phyloP scores from a whole-genome alignment of 2,888 invertebrate species.

The Drosophila leonis region DNA sequence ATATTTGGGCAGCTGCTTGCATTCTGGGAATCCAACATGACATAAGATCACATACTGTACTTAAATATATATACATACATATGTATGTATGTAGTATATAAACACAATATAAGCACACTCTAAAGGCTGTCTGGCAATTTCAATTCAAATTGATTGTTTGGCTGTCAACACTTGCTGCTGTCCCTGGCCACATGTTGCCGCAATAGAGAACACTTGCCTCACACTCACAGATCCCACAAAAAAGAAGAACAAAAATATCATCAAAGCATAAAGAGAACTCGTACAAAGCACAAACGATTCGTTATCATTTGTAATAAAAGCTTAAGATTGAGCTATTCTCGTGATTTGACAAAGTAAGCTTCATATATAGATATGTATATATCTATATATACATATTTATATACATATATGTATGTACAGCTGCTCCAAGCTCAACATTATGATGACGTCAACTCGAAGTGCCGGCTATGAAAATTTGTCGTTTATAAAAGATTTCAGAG shows the following conservation, averaged over 20 bases:
- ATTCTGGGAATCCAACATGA: slow-evolving; percentile 66
- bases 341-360: slow-evolving; percentile 14
- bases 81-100: not conserved
- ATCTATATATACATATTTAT: not conserved
- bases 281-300: slow-evolving; percentile 1
- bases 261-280: slow-evolving; percentile 6
- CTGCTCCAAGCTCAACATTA: slow-evolving; percentile 14
- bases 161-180: slow-evolving; percentile 60
- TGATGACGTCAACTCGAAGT: slow-evolving; percentile 46
- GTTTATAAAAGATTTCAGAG: slow-evolving; percentile 10
- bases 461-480: slow-evolving; percentile 29
- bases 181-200: slow-evolving; percentile 59
- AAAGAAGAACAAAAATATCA: slow-evolving; percentile 7
- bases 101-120: not conserved
- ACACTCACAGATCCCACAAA: slow-evolving; percentile 9
- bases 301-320: slow-evolving; percentile 33
- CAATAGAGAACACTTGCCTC: slow-evolving; percentile 44
- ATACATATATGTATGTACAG: not conserved
- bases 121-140: slow-evolving; percentile 32
- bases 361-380: not conserved
- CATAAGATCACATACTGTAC: slow-evolving; percentile 54
- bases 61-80: not conserved
- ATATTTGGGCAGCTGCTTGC: slow-evolving; percentile 19
- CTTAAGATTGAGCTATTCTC: slow-evolving; percentile 26
- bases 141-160: slow-evolving; percentile 74